Base-by-base conservation (phyloP, 1,140 invertebrate genomes). In the Gryllus bimaculatus region DNA sequence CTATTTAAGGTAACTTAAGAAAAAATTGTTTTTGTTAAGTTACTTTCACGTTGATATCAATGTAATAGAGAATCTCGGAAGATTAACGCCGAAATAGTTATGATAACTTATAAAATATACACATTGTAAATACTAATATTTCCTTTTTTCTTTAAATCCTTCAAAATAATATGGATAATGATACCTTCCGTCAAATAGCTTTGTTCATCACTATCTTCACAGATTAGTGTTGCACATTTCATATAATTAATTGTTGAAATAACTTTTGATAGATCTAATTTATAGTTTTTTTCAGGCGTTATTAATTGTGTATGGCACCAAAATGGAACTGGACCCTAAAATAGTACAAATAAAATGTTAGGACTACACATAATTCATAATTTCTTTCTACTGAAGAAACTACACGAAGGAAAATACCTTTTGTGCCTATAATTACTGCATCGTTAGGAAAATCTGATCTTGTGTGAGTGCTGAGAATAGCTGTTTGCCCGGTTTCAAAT, bases 191-290 rank as follows among this genome's bases (percentile, higher is more conserved):
- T 82, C 78, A 96, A 88, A 82, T 92, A 94, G 81, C 87, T 85
- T 48, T 91, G 87, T 20, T 90, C 92, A 87, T 94, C 93, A 75
- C 89, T 85, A 10, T 93, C 92, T 86, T 96, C 90, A 82, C 91
- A 95, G 49, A 88, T 85, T 18, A 96, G 85, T 26, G 92, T 93
- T 75, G 88, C 88, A 54, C 92, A 92, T 83, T 95, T 94, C 18
- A 80, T 82, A 82, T 90, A 94, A 85, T 91, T 91, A 78, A 88
- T 90, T 47, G 85, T 80, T 54, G 85, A 85, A 7, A 87, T 85
- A 76, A 86, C 83, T 15, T 75, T 77, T 8, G 92, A 92, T 5
- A 92, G 82, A 4, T 87, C 83, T 82, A 89, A 89, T 48, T 89
- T 85, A 80, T 87, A 86, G 21, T 86, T 83, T 66, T 81, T 84